Evolutionary conservation across 2,888 invertebrate genomes (phyloP), one percentile per base, ranked within the genome.

Genomic region (Prostheceraeus crozeri): DNA sequence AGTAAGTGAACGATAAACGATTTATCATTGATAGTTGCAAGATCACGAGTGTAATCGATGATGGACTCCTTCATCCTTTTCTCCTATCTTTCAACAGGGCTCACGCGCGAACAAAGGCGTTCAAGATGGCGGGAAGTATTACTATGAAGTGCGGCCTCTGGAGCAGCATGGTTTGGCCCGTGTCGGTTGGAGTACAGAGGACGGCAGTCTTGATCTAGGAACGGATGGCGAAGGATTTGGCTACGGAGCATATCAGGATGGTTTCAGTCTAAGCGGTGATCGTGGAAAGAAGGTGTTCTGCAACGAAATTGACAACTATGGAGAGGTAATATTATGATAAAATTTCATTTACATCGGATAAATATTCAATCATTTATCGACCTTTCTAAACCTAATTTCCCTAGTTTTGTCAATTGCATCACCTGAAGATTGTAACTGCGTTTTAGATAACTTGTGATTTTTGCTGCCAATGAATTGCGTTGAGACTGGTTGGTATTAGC

Each of bases 91-190:
- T 55, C 3, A n/a, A n/a, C n/a, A n/a, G n/a, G n/a, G n/a, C n/a
- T n/a, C n/a, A n/a, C n/a, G n/a, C n/a, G n/a, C n/a, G n/a, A n/a
- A n/a, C 27, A 23, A 61, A 60, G 61, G 61, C 25, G 59, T 61
- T 11, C 30, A 19, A 8, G 61, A 28, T 2, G 16, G 14, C 11
- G 61, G 61, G n/a, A 53, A 48, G 23, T 61, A 51, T 33, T 61
- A 61, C 61, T 61, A 52, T 28, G 61, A 61, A 30, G 52, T 51
- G n/a, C 23, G 16, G 8, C 61, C 61, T 1, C 16, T 96, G 0
- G 89, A 89, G 1, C 93, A 94, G 78, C 94, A 96, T 78, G 98
- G 98, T 0, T 78, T 98, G 19, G 96, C 96, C 72, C 82, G 98
- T 59, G 86, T 98, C 10, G 98, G 98, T 1, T 98, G 93, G 93